Evolutionary conservation across 2,113 vertebrate genomes (phyloP).

Genomic region (Eubucco bourcierii): DNA sequence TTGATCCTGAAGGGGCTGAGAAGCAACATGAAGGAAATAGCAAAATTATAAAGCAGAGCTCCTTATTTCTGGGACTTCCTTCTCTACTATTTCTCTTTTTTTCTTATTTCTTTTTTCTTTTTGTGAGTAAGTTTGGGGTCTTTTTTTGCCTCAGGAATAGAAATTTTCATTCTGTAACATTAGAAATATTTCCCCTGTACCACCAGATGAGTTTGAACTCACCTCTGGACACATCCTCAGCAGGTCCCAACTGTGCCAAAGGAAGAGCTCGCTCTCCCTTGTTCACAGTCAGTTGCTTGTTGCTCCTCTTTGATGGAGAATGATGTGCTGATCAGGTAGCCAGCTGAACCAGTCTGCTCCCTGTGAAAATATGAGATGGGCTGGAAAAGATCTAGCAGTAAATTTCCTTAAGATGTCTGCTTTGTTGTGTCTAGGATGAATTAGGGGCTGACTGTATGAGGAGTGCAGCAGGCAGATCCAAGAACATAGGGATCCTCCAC

Average conservation of each 20-base stretch:
- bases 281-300: not conserved
- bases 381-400: not conserved
- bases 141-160: not conserved
- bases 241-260: not conserved
- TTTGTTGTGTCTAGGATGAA: not conserved
- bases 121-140: not conserved
- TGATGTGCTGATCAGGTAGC: not conserved
- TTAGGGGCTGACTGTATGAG: not conserved
- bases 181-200: not conserved
- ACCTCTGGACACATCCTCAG: not conserved
- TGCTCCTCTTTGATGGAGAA: fast-evolving
- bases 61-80: not conserved
- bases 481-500: not conserved
- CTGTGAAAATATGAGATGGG: not conserved
- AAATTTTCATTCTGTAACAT: not conserved
- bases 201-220: not conserved
- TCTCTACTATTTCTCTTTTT: not conserved
- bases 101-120: not conserved
- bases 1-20: not conserved
- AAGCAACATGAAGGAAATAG: not conserved
- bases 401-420: not conserved
- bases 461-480: not conserved
- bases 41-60: not conserved
- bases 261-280: not conserved
- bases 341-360: not conserved